Base-by-base conservation (phyloP, 30 jellyfish, hydroid and myxozoan genomes). In the Hydractinia symbiolongicarpus region DNA sequence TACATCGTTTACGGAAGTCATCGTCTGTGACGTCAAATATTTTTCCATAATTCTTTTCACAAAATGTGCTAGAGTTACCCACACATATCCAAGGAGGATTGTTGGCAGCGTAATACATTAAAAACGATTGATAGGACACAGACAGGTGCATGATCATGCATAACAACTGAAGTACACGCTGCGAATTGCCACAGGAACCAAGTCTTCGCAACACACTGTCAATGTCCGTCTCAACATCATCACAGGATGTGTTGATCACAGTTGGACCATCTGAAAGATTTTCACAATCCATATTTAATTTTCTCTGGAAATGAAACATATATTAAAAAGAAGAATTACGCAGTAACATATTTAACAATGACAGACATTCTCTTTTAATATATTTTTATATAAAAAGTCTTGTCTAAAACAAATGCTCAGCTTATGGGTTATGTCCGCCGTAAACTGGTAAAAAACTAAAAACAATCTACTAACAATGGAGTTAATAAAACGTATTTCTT, bases 1-100 rank as follows among this genome's bases (percentile, higher is more conserved):
- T 54, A 19, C 80, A 71, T 7, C 80, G 56, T 50, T 71, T 71
- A n/a, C 40, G 9, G 17, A 64, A 64, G 40, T 13, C 16, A 51
- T 64, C 74, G 17, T 13, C 17, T 7, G 74, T 64, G 52, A 64
- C 74, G 17, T 51, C 40, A 30, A 30, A 30, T 30, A 30, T 30
- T 30, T 30, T 30, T 30, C 44, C 44, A 30, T 30, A 30, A 2
- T 30, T 30, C 44, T 30, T 30, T 30, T 30, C 44, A 30, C 44
- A 30, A 30, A 30, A 30, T 0, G 40, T 64, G 7, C 40, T 51
- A 44, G 9, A 9, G 16, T 64, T 13, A 13, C 74, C 74, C 9
- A 64, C 74, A 64, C 74, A 64, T 64, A 1, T 64, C 74, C 74
- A 64, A 6, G 74, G 74, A 13, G 74, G 74, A 1, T 64, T 5